A percentile compares a stretch with the other conserved stretches of the same genome.
phyloP scores from a whole-genome alignment of 2,888 invertebrate genomes.

The Drosophila robusta region DNA sequence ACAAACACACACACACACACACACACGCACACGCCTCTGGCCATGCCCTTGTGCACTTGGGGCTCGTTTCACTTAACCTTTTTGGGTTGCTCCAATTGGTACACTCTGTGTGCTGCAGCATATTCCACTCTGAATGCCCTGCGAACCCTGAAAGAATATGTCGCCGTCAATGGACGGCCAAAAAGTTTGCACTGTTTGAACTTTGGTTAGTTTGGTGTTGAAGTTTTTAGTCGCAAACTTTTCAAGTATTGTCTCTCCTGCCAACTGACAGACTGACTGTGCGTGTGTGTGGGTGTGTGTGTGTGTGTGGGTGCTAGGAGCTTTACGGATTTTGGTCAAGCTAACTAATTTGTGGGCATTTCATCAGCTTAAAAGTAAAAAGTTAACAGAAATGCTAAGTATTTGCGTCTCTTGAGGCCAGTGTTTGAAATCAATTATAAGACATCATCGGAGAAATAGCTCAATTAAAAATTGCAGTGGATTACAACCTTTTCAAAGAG shows the following conservation, averaged over 20 bases:
- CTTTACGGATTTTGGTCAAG: conserved; percentile 45
- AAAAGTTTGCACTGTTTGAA: conserved; percentile 68
- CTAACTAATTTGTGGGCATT: conserved; percentile 54
- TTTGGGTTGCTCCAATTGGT: conserved; percentile 14
- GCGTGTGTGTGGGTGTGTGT: conserved; percentile 5
- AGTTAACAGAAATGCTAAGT: conserved; percentile 38
- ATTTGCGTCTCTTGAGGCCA: conserved; percentile 23
- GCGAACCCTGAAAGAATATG: conserved; percentile 52
- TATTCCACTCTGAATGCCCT: conserved; percentile 12
- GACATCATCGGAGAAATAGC: too few species aligned
- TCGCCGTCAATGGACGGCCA: conserved; percentile 53
- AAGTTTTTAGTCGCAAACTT: conserved; percentile 58
- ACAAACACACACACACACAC: conserved; percentile 5
- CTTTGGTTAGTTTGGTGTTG: conserved; percentile 64
- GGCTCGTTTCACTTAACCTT: conserved; percentile 75
- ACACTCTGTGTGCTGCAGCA: conserved; percentile 26
- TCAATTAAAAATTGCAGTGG: too few species aligned
- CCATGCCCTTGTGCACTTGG: conserved; percentile 46
- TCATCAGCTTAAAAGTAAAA: conserved; percentile 40
- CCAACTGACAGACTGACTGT: conserved; percentile 5
- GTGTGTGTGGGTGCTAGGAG: too few species aligned
- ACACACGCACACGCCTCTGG: conserved; percentile 20
- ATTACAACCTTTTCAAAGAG: too few species aligned
- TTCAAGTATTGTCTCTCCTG: conserved; percentile 30
- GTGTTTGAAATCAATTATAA: conserved; percentile 31